Base-by-base conservation (phyloP, 2,797 vertebrate genomes). In the Phrynocephalus forsythii region DNA sequence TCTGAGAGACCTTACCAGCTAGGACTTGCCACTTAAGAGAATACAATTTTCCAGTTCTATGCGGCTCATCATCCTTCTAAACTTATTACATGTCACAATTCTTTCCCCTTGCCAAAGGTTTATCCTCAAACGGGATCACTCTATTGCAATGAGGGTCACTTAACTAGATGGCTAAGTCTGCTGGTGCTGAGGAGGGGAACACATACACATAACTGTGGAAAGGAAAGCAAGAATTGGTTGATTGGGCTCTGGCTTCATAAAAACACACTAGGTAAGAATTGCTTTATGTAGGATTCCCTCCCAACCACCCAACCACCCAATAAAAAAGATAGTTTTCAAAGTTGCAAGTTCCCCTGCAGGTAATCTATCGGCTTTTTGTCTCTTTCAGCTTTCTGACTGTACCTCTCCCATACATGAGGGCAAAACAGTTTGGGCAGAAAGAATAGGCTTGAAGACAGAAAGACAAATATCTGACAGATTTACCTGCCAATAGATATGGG, bases 391-490 rank as follows among this genome's bases (percentile, higher is more conserved):
- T 85, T 81, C 69, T 20, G 66, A 71, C 24, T 22, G 44, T 75
- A 15, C 26, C 28, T 50, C 69, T 81, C 44, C n/a, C 30, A 48
- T 30, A 52, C 48, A 66, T 24, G 26, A 66, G 73, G 79, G 38
- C 38, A 66, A 69, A 68, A 30, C 26, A n/a, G 9, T 69, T 22
- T 80, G 68, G 56, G 69, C 79, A 71, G 15, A 79, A 22, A 84
- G 18, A 28, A 24, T 10, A 3, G 44, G 16, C 60, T 48, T 80
- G 66, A 84, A 80, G 75, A 68, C 22, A 80, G 24, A 66, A 5
- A 50, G 44, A 75, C 30, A 67, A 38, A 28, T 68, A 79, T 48
- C 38, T 63, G 75, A 88, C 48, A 75, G 56, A 48, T 81, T 88
- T 75, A 79, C 20, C 52, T 88, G 67, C 71, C 68, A 30, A 44